These are phyloP conservation scores for Galemys pyrenaicus DNA, from an alignment of 2,113 vertebrate genomes.

Conservation along the genomic window DNA sequence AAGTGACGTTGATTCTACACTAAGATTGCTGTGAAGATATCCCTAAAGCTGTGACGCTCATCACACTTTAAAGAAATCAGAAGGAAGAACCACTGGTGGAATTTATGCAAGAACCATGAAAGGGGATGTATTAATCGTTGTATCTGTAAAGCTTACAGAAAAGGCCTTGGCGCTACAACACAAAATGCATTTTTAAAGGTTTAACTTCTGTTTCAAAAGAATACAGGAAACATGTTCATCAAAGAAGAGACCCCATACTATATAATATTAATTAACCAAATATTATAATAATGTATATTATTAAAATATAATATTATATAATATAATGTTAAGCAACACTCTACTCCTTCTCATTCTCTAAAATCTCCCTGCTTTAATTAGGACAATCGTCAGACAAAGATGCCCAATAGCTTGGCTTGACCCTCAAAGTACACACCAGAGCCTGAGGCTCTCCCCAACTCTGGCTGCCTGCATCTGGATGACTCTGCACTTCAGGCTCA, in stretches of 20 bases:
- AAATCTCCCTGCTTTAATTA: neutral
- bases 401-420: neutral
- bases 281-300: no score
- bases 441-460: neutral
- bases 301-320: no score
- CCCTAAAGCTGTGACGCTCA: neutral
- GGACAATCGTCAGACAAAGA: neutral
- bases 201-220: neutral
- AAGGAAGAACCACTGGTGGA: neutral
- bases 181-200: neutral
- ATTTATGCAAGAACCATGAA: neutral
- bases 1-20: neutral
- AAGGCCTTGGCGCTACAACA: neutral
- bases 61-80: neutral
- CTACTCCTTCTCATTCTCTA: neutral
- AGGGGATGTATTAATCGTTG: neutral
- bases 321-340: neutral
- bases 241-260: neutral
- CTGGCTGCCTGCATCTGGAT: neutral
- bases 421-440: neutral
- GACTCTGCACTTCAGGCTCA: neutral
- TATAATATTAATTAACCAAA: no score
- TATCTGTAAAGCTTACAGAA: neutral
- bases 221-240: neutral
- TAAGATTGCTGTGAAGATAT: neutral